These are phyloP conservation scores for Andrena fulva DNA, from an alignment of 2,888 invertebrate genomes.

Conservation along the genomic window DNA sequence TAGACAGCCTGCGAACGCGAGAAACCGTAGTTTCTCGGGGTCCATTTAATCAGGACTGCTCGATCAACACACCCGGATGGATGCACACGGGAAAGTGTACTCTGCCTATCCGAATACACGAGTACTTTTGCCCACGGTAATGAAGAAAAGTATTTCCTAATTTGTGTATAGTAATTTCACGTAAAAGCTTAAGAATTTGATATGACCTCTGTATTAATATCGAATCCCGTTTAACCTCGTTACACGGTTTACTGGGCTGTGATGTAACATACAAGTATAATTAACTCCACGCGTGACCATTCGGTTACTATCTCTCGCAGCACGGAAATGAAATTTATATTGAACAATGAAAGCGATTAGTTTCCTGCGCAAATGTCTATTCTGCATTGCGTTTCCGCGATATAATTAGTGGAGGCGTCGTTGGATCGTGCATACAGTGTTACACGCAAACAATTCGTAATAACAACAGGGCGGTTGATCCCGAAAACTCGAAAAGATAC, in stretches of 20 bases:
- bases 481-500: background rate
- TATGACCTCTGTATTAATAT: background rate
- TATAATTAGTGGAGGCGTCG: background rate
- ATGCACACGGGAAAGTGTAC: background rate
- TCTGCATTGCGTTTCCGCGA: background rate
- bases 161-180: background rate
- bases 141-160: background rate
- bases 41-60: slow-evolving; percentile 40
- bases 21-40: slow-evolving; percentile 17
- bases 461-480: background rate
- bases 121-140: background rate
- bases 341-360: slow-evolving; percentile 2
- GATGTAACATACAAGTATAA: background rate
- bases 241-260: slow-evolving; percentile 7
- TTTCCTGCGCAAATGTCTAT: background rate
- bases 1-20: slow-evolving; percentile 12
- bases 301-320: background rate
- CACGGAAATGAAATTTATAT: background rate
- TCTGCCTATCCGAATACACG: background rate
- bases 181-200: background rate
- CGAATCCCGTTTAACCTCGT: background rate
- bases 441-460: background rate
- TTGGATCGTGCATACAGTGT: background rate
- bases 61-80: background rate
- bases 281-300: background rate